phyloP scores from a whole-genome alignment of 1,140 invertebrate species.

The Tribolium madens region DNA sequence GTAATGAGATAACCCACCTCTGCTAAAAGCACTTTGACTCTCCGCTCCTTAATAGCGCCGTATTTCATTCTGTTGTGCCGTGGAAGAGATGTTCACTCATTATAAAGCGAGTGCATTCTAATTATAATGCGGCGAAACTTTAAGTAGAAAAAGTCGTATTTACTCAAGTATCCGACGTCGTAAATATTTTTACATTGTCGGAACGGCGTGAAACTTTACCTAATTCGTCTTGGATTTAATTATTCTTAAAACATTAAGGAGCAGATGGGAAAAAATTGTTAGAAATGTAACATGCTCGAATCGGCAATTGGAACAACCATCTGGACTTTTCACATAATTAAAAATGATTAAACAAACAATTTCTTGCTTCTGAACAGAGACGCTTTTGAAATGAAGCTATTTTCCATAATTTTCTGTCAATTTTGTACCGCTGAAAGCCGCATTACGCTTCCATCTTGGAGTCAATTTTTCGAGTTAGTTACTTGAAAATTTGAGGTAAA shows the following conservation, averaged over 20 bases:
- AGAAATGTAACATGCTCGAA: too few species aligned
- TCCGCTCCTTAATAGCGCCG: constrained; percentile 22
- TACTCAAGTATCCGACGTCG: constrained; percentile 7
- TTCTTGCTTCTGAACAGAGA: too few species aligned
- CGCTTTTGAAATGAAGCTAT: too few species aligned
- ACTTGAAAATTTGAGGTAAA: neutral
- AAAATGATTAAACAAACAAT: too few species aligned
- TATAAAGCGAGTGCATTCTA: constrained; percentile 37
- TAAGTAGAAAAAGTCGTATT: constrained; percentile 23
- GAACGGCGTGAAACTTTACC: constrained; percentile 15
- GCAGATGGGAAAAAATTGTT: neutral
- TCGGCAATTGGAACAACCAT: too few species aligned
- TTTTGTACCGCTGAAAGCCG: neutral
- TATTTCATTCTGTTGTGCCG: constrained; percentile 24
- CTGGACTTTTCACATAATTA: too few species aligned
- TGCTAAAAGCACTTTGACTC: constrained; percentile 38
- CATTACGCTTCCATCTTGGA: neutral
- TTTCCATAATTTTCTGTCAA: too few species aligned
- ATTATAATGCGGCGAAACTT: constrained; percentile 36
- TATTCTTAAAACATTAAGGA: neutral
- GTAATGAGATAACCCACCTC: constrained; percentile 35
- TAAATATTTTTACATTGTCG: constrained; percentile 29
- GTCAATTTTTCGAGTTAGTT: too few species aligned
- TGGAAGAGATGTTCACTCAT: constrained; percentile 25
- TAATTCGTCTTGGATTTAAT: constrained; percentile 3